Base-by-base conservation (phyloP, 2,888 invertebrate species). In the Phyllotreta striolata region DNA sequence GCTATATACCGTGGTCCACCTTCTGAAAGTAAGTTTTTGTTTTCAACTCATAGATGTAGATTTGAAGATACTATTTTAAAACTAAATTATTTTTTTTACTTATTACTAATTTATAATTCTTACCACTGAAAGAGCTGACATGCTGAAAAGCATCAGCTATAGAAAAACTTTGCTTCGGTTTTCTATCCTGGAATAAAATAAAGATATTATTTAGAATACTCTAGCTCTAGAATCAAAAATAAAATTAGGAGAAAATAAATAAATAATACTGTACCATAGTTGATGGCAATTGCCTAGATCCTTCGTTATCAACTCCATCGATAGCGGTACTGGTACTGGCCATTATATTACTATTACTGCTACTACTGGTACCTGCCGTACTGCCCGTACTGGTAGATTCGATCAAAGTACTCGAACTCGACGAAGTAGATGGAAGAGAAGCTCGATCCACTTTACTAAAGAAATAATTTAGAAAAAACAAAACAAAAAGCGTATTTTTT, bases 81-180 rank as follows among this genome's bases (percentile, higher is more conserved):
- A n/a, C n/a, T n/a, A n/a, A n/a, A 39, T 7, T 7, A 8, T 39
- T 6, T 39, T 7, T 39, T 39, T 39, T 39, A 39, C 8, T 39
- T 39, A 39, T 39, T 39, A 39, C 39, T 39, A 39, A 39, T n/a
- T n/a, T n/a, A 39, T n/a, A 7, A 44, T 7, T 44, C 44, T 44
- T 44, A 44, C 44, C 44, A 44, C 44, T 44, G n/a, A 44, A 44
- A 5, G 44, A 44, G n/a, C 44, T 44, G 44, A 44, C 44, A n/a
- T 44, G 44, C n/a, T 44, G 44, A 44, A 44, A 44, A n/a, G 44
- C 44, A n/a, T 37, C 39, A 39, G 39, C 39, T 39, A 39, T 39
- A 7, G 39, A 39, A 39, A 39, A 39, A 8, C 8, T 39, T 8
- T 39, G 39, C 39, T 39, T 39, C 39, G 6, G 39, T 39, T 39